Base-by-base conservation (phyloP, 2,888 invertebrate genomes). In the Cynaeus angustus region DNA sequence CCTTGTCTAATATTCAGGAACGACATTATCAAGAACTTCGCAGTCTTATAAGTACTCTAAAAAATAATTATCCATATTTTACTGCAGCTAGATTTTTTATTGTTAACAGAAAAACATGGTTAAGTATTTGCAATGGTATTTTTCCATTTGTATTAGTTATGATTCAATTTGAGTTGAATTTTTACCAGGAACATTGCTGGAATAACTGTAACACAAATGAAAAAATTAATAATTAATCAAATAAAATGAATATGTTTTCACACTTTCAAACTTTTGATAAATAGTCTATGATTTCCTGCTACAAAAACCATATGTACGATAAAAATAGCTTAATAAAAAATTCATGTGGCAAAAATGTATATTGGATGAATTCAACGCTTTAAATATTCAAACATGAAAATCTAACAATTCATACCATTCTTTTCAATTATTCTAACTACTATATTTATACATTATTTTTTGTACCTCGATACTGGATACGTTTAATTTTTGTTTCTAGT, bases 51-150 rank as follows among this genome's bases (percentile, higher is more conserved):
- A 28, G 3, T 7, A 28, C 28, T 10, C 10, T 50, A 1, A 50
- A 28, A 13, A 10, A 50, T 16, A 50, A 50, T 28, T 12, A 7
- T n/a, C 50, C 28, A 1, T 12, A 1, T 8, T 50, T 50, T 10
- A 7, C 28, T 10, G 50, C 50, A 7, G 50, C 50, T 1, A n/a
- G 28, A 28, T 50, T 50, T 50, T 26, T 50, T 37, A n/a, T 8
- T 37, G 37, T 5, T 7, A 46, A 46, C 14, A 16, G 16, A 16
- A 16, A 2, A 5, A 13, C 46, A n/a, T 14, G 12, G 3, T 46
- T 13, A 7, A 5, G 1, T 9, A 14, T 46, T 6, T 46, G 8
- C 7, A 46, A 46, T 5, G 14, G 14, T 1, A 46, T 46, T 14
- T 9, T 46, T 9, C 12, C 14, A 5, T 46, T 14, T 16, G 4